Evolutionary conservation across 2,888 invertebrate genomes (phyloP).

Genomic region (Zonitis immaculata): DNA sequence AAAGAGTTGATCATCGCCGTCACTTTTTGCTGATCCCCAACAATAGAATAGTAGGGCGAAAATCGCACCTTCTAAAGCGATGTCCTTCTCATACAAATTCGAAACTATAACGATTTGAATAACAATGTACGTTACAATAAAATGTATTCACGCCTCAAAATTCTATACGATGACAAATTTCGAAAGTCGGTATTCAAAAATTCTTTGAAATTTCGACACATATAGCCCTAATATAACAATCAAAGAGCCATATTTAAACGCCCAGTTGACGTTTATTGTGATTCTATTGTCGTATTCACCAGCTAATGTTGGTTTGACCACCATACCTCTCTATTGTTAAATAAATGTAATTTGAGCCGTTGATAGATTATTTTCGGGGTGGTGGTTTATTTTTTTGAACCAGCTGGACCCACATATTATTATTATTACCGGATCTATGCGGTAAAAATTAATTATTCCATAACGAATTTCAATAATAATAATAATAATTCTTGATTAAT

Average conservation of each 20-base stretch:
- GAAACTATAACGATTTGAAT: too few species aligned
- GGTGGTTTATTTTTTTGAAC: background rate
- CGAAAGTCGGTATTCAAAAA: too few species aligned
- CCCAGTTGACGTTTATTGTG: conserved; percentile 41
- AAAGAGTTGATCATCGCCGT: too few species aligned
- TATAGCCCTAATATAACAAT: conserved; percentile 38
- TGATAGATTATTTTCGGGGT: conserved; percentile 19
- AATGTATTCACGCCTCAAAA: too few species aligned
- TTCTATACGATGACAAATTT: too few species aligned
- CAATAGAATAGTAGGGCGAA: too few species aligned
- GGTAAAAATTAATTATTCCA: background rate
- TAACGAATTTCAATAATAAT: background rate
- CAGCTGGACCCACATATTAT: conserved; percentile 25
- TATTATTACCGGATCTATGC: conserved; percentile 6
- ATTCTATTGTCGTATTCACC: conserved; percentile 31
- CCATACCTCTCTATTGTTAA: conserved; percentile 17
- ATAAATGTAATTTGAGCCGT: conserved; percentile 13
- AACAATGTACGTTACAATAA: too few species aligned
- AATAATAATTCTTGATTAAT: conserved; percentile 10
- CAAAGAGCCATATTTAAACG: conserved; percentile 39
- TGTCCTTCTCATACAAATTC: too few species aligned
- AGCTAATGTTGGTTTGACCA: conserved; percentile 30
- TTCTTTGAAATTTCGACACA: conserved; percentile 32
- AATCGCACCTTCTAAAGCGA: too few species aligned
- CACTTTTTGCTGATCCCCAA: too few species aligned